Base-by-base conservation (phyloP, 2,888 invertebrate species). In the Pediacus dermestoides region DNA sequence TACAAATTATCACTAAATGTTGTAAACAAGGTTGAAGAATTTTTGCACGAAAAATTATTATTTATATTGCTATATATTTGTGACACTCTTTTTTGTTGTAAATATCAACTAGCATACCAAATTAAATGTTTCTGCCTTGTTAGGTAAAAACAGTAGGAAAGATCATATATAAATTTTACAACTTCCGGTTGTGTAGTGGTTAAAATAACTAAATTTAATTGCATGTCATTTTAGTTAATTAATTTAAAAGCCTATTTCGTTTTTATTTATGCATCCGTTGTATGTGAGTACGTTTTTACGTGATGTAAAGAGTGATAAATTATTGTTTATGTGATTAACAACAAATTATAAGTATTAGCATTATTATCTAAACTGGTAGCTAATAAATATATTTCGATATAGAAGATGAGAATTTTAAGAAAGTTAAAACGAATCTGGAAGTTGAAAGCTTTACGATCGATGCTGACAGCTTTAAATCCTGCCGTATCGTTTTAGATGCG, bases 381-480 rank as follows among this genome's bases (percentile, higher is more conserved):
- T n/a, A n/a, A n/a, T n/a, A n/a, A n/a, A n/a, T n/a, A n/a, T n/a
- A n/a, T n/a, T n/a, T n/a, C n/a, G n/a, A n/a, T n/a, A n/a, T n/a
- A n/a, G n/a, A n/a, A n/a, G n/a, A n/a, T n/a, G n/a, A n/a, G 59
- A 61, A 60, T 64, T 62, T 28, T 60, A 52, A 48, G 57, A 58
- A 60, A 64, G 63, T 56, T 61, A 61, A 66, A 63, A 63, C 61
- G 65, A 60, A 64, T 60, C 56, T 54, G 48, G 48, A 11, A 48
- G 60, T 51, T 68, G 70, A 70, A 68, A 70, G 68, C 55, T 69
- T 69, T 70, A 70, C 69, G 68, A 66, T 64, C 63, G 51, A 55
- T 57, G 67, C 58, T 69, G 70, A 70, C 68, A 69, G 69, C 54
- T 69, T 68, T 68, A 70, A 65, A 57, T 60, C 57, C 61, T 57